Evolutionary conservation across 2,113 vertebrate genomes (phyloP), one percentile per base, ranked within the genome.

Genomic region (Serinus canaria): DNA sequence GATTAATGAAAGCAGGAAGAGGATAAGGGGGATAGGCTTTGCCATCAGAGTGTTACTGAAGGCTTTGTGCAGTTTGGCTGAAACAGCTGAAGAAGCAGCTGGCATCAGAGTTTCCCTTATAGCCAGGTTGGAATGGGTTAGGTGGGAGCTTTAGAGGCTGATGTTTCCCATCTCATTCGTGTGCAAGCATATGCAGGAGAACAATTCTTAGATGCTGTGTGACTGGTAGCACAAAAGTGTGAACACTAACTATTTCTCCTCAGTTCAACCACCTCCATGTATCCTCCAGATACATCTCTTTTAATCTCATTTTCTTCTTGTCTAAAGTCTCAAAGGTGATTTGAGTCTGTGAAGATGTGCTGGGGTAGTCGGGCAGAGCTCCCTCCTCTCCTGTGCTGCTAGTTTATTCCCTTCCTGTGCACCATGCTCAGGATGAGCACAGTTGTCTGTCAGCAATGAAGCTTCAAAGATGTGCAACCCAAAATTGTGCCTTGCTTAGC

Each of bases 41-140:
- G 56, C 35, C 15, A 59, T 62, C 3, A 1, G 25, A 24, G 12
- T 60, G 25, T 47, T 62, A 11, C 28, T 31, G 66, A 60, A 56
- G 20, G 21, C 22, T 60, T 92, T 62, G 31, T 49, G 56, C 16
- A 49, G n/a, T 9, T 60, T 49, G 17, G 30, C 37, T 78, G 52
- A 46, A 82, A 55, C 4, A 78, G 62, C 49, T 90, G 9, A 16
- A 58, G 69, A 30, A 82, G 30, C 33, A 73, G 67, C 43, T 76
- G 52, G 56, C 8, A 2, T 13, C 10, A 46, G 44, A 35, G 22
- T 27, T 82, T 64, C 27, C 43, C 1, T 1, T 0, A 1, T 39
- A 30, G 31, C 35, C 41, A 15, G 47, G 47, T 2, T 68, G 73
- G 56, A 46, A 37, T 0, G 19, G 25, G 30, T 28, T 75, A 15